Base-by-base conservation (phyloP, 2,888 invertebrate species). In the Drosophila picticornis region DNA sequence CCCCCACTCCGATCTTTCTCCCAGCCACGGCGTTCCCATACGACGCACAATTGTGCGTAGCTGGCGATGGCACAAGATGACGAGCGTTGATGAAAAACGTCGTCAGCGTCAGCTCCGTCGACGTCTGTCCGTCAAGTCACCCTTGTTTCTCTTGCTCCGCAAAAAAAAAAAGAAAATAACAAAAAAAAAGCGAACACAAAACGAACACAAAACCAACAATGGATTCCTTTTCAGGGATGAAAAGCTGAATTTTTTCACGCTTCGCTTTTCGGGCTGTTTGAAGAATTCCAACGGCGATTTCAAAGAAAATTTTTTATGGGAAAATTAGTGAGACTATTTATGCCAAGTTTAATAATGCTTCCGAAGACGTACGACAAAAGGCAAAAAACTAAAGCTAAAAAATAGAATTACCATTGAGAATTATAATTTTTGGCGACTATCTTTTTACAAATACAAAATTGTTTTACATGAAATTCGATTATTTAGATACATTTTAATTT, bases 101-200 rank as follows among this genome's bases (percentile, higher is more conserved):
- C 80, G 84, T 73, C 82, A 65, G 52, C 74, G 84, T 72, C 79
- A 65, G 38, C 69, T 53, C 68, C 81, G 82, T 85, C 85, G 90
- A 89, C 90, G 91, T 80, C 90, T 92, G 91, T 92, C 88, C 88
- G 70, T 92, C 92, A 91, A 86, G 84, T 84, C 91, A 91, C 90
- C 92, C 92, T 84, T 83, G 80, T 86, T 80, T 78, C 66, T 50
- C 66, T 59, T 56, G 32, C 67, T 73, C 64, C 38, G 34, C 56
- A 72, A 65, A 67, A 69, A 72, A 66, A 57, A 51, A 53, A 52
- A 53, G 43, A 53, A 38, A 40, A 13, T 4, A 32, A 32, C 0
- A 32, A 34, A 7, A 65, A 59, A 57, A 60, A 64, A 69, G n/a
- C n/a, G n/a, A n/a, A n/a, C n/a, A n/a, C n/a, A n/a, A 80, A 83